Percentiles rank a stretch among this genome's conserved stretches.
phyloP scores from a whole-genome alignment of 2,888 invertebrate species.

The Stenotaenia linearis region DNA sequence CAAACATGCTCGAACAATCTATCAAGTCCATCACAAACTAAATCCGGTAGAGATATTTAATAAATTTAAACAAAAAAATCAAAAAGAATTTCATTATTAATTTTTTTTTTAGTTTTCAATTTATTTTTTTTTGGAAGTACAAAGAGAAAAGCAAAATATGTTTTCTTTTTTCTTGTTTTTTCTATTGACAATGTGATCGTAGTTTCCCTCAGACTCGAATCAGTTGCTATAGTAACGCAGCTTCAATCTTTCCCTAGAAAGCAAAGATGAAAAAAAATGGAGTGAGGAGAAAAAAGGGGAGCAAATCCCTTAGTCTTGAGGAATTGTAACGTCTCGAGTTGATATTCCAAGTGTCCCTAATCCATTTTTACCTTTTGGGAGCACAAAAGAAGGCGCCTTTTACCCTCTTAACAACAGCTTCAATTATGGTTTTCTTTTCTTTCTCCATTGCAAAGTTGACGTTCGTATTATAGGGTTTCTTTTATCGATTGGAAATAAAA shows the following conservation, averaged over 20 bases:
- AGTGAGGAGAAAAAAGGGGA: not conserved
- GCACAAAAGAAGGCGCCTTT: not conserved
- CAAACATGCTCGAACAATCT: not conserved
- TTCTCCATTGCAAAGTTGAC: not conserved
- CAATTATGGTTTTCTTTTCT: constrained; percentile 13
- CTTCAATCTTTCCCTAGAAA: constrained; percentile 17
- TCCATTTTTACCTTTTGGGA: constrained; percentile 10
- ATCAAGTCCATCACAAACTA: not conserved
- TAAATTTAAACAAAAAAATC: not conserved
- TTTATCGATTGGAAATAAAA: constrained; percentile 21
- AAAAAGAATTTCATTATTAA: too few species aligned
- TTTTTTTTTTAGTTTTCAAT: not conserved
- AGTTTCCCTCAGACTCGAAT: not conserved
- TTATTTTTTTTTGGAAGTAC: not conserved
- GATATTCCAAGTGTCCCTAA: not conserved
- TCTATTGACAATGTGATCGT: not conserved
- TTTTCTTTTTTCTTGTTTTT: not conserved
- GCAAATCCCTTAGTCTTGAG: constrained; percentile 11
- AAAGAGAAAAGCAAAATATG: not conserved
- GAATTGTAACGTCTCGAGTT: not conserved
- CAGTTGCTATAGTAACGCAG: not conserved
- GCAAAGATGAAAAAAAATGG: not conserved
- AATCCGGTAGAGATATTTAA: constrained; percentile 11
- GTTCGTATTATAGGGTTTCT: not conserved
- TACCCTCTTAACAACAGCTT: not conserved